phyloP scores from a whole-genome alignment of 1,140 invertebrate genomes.

The Colletes gigas region DNA sequence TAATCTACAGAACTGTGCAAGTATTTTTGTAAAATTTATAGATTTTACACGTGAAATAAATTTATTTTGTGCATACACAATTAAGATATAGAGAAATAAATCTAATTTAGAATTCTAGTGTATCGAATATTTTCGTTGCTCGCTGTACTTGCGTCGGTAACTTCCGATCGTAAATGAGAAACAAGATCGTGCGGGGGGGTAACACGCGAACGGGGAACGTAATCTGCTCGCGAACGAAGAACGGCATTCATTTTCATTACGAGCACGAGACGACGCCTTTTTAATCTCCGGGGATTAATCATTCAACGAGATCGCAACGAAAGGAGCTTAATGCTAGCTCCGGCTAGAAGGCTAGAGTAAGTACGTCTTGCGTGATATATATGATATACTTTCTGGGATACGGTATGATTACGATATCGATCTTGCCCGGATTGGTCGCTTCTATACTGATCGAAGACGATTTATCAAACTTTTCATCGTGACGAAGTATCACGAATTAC shows the following conservation, averaged over 20 bases:
- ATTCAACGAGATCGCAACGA: conserved; percentile 4
- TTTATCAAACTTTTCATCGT: too few relatives aligned
- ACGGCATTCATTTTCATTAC: conserved; percentile 8
- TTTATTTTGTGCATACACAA: too few relatives aligned
- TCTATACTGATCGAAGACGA: too few relatives aligned
- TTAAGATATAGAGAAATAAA: too few relatives aligned
- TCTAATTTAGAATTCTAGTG: too few relatives aligned
- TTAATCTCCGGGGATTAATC: conserved; percentile 20
- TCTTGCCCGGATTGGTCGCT: background rate
- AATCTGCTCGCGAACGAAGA: conserved; percentile 5
- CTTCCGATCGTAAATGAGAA: conserved; percentile 2
- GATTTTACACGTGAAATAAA: too few relatives aligned
- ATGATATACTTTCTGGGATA: background rate
- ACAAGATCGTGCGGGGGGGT: background rate
- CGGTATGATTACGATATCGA: background rate
- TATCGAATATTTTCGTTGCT: too few relatives aligned
- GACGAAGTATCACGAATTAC: too few relatives aligned
- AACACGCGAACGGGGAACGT: conserved; percentile 10
- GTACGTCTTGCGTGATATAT: background rate
- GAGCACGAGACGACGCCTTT: conserved; percentile 5
- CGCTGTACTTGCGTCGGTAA: background rate
- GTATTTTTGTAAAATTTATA: too few relatives aligned
- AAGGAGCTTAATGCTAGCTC: background rate
- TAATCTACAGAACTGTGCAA: too few relatives aligned
- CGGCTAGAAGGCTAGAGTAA: background rate